Conservation (phyloP, 2,797 vertebrate species). For the Artibeus jamaicensis region DNA sequence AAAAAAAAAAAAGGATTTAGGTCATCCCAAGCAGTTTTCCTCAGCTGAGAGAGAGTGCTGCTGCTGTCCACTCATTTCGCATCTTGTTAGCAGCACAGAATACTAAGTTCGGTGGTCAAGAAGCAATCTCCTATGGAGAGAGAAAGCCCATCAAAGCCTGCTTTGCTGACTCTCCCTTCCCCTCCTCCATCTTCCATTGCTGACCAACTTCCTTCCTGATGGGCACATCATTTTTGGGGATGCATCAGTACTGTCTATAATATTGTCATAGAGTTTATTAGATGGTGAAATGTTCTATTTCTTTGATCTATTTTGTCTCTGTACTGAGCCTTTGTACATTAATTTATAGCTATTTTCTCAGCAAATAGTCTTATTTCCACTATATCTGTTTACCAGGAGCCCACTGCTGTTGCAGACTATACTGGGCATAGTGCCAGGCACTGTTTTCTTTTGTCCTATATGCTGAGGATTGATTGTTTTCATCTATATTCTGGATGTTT, state of each 20-base stretch:
- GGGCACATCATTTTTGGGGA: not conserved
- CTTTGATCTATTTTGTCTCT: not conserved
- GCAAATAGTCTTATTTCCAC: not conserved
- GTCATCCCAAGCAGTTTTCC: not conserved
- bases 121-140: not conserved
- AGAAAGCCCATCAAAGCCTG: not conserved
- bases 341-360: not conserved
- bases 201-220: not conserved
- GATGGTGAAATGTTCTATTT: not conserved
- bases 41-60: not conserved
- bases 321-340: not conserved
- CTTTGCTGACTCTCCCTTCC: not conserved
- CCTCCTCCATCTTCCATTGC: not conserved
- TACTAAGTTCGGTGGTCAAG: not conserved
- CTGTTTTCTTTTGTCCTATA: not conserved
- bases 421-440: not conserved
- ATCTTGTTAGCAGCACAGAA: not conserved
- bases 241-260: not conserved
- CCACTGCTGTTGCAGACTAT: not conserved
- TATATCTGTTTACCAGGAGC: not conserved
- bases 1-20: not conserved
- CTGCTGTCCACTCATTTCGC: not conserved
- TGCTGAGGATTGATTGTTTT: not conserved
- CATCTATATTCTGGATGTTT: not conserved
- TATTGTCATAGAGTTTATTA: not conserved